Percentiles rank a stretch among this genome's conserved stretches.
phyloP scores from a whole-genome alignment of 2,113 vertebrate genomes.

The Oxyruncus cristatus region DNA sequence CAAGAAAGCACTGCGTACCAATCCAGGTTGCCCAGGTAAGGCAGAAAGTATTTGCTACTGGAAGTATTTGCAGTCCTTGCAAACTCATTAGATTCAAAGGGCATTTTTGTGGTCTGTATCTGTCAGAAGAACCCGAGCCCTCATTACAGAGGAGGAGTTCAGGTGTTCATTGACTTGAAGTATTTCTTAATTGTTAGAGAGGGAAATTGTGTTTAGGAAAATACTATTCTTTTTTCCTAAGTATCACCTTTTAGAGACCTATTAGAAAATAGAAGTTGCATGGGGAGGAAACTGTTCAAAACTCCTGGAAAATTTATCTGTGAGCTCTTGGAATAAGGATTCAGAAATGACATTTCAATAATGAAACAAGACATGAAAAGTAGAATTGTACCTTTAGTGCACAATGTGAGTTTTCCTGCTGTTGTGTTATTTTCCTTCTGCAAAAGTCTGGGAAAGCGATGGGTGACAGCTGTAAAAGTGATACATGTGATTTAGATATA shows the following conservation, averaged over 20 bases:
- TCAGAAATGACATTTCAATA: background rate
- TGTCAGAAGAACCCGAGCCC: background rate
- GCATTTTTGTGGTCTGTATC: background rate
- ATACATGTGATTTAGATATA: background rate
- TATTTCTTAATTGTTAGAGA: background rate
- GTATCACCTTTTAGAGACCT: background rate
- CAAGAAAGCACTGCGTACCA: constrained; percentile 96
- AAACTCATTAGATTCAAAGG: background rate
- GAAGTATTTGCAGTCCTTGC: background rate
- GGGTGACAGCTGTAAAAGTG: background rate
- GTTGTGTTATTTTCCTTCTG: background rate
- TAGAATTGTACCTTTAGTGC: background rate
- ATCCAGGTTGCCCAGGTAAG: constrained; percentile 96
- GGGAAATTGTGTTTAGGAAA: background rate
- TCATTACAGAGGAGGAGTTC: background rate
- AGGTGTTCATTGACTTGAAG: background rate
- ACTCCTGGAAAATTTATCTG: background rate
- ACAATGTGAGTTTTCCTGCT: background rate
- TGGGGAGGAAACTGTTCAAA: background rate
- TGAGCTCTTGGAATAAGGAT: background rate
- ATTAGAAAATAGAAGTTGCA: background rate
- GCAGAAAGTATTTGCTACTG: background rate
- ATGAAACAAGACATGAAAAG: background rate
- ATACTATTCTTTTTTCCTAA: background rate
- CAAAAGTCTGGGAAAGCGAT: background rate